These are phyloP conservation scores for Scolopax rusticola DNA, from an alignment of 2,797 vertebrate genomes.

Conservation along the genomic window DNA sequence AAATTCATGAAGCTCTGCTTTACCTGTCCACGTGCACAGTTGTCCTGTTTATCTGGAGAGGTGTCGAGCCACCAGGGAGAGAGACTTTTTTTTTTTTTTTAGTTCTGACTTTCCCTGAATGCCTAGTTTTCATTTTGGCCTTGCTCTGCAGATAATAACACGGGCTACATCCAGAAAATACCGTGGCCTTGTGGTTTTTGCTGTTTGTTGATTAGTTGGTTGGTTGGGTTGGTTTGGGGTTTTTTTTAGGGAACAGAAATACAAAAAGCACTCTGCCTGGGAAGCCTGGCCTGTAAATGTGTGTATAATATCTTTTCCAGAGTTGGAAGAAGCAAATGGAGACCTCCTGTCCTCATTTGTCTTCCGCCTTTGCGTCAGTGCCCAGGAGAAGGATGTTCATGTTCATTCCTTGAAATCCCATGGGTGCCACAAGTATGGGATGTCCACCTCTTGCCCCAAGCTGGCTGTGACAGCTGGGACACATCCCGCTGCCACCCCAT, in stretches of 20 bases:
- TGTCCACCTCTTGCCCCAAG: constrained; percentile 25
- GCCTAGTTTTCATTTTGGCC: background rate
- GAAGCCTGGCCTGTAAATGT: background rate
- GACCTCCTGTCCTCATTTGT: constrained; percentile 21
- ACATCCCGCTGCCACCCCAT: background rate
- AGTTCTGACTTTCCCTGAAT: background rate
- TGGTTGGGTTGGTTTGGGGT: background rate
- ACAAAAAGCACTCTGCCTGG: background rate
- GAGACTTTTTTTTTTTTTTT: background rate
- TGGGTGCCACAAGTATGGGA: rapidly evolving
- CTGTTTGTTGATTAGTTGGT: background rate
- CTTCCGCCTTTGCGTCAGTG: background rate
- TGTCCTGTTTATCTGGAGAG: background rate
- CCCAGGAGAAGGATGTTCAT: background rate
- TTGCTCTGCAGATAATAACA: background rate
- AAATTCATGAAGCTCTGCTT: background rate
- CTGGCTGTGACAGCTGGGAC: background rate
- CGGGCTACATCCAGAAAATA: background rate
- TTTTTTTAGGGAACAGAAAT: background rate
- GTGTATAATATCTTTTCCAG: background rate
- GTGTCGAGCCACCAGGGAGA: background rate
- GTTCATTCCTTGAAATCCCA: background rate
- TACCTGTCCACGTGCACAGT: background rate
- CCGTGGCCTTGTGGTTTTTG: background rate
- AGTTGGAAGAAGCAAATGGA: constrained; percentile 8